Conservation (phyloP, 1,140 invertebrate species). For the Drosophila persimilis region DNA sequence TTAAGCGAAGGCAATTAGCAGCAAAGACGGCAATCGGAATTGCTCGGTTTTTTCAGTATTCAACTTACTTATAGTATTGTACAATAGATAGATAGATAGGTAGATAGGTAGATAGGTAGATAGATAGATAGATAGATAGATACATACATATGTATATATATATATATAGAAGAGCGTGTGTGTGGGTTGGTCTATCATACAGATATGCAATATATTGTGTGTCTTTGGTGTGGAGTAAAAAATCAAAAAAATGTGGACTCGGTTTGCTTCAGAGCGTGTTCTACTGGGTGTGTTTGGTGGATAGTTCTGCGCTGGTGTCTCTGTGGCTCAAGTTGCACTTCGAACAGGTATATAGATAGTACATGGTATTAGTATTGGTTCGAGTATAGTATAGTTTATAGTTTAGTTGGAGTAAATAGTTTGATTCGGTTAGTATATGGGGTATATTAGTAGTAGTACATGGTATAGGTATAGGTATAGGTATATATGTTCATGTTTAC, state of each 20-base stretch:
- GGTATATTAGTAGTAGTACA: slow-evolving; percentile 40
- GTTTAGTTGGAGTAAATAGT: slow-evolving; percentile 28
- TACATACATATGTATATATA: slow-evolving; percentile 7
- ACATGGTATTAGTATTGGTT: slow-evolving; percentile 20
- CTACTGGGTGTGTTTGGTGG: slow-evolving; percentile 14
- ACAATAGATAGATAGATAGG: slow-evolving; percentile 18
- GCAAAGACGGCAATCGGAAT: slow-evolving; percentile 1
- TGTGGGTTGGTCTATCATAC: too few species aligned
- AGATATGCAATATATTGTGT: slow-evolving; percentile 3
- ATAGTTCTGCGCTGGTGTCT: slow-evolving; percentile 7
- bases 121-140: not conserved
- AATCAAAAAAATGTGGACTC: not conserved
- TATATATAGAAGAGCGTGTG: not conserved
- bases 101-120: not conserved
- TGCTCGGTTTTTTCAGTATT: not conserved
- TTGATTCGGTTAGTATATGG: slow-evolving; percentile 42
- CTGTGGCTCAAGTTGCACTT: slow-evolving; percentile 26
- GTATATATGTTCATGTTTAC: slow-evolving; percentile 40
- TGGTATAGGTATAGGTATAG: slow-evolving; percentile 16
- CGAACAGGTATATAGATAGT: slow-evolving; percentile 14
- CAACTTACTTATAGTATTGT: slow-evolving; percentile 34
- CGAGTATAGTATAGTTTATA: slow-evolving; percentile 33
- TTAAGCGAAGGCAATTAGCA: slow-evolving; percentile 31
- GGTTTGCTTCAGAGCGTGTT: slow-evolving; percentile 8
- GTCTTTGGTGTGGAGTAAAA: too few species aligned